phyloP scores from a whole-genome alignment of 92 coral and sea anemone genomes.

The Siderastrea siderea region DNA sequence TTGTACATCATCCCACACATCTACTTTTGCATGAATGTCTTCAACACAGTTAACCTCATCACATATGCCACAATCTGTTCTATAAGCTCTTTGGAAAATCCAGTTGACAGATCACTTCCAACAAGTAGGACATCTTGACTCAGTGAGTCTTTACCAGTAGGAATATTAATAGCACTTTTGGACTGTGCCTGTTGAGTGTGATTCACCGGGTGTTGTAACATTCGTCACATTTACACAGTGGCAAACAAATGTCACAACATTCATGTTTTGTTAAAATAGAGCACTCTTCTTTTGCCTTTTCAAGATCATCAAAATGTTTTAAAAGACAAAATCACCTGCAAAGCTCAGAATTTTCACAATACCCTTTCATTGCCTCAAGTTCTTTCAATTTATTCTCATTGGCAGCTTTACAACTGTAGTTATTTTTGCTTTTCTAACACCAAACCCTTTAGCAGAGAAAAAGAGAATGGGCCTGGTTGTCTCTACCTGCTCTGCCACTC shows the following conservation, averaged over 20 bases:
- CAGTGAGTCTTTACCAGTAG: conserved; percentile 9
- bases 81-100: conserved; percentile 35
- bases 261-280: conserved; percentile 43
- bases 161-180: background rate
- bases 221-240: conserved; percentile 43
- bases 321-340: conserved; percentile 37
- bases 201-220: conserved; percentile 10
- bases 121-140: conserved; percentile 26
- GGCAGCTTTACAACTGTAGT: too few species aligned
- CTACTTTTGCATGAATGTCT: conserved; percentile 10
- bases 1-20: too few species aligned
- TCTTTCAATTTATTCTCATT: too few species aligned
- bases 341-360: conserved; percentile 26
- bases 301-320: conserved; percentile 48
- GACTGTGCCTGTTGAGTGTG: conserved; percentile 14
- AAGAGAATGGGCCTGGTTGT: conserved; percentile 36
- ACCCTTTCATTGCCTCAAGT: background rate
- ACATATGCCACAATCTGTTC: conserved; percentile 40
- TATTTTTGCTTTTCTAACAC: too few species aligned
- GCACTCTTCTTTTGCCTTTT: conserved; percentile 36
- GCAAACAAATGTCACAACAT: conserved; percentile 63
- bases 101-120: conserved; percentile 42
- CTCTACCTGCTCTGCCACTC: conserved; percentile 4
- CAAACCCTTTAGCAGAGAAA: conserved; percentile 18
- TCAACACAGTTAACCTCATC: conserved; percentile 1